These are phyloP conservation scores for Perca fluviatilis DNA, from an alignment of 2,113 vertebrate species.

Conservation along the genomic window DNA sequence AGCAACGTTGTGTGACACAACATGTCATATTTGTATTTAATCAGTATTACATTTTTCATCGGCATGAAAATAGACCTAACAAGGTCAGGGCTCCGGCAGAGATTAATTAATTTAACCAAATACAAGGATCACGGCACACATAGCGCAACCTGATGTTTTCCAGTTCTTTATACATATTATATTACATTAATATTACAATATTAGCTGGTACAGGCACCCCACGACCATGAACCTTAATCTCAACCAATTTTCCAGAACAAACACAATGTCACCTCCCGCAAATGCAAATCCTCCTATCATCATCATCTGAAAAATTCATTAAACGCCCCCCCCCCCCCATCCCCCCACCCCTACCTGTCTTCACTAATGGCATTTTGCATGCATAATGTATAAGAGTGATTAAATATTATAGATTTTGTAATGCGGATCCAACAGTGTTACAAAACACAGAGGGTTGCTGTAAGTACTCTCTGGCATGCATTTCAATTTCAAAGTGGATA, in stretches of 20 bases:
- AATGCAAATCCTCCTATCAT: constrained; percentile 72
- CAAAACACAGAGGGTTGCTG: constrained; percentile 52
- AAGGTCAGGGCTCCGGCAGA: constrained; percentile 59
- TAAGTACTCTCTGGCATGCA: constrained; percentile 57
- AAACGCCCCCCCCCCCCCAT: constrained; percentile 26
- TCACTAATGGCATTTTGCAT: constrained; percentile 67
- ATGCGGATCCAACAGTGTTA: constrained; percentile 60
- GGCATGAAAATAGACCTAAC: constrained; percentile 55
- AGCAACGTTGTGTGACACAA: background rate
- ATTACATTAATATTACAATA: constrained; percentile 22
- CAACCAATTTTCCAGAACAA: constrained; percentile 76
- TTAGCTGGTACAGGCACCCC: constrained; percentile 47
- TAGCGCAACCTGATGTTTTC: constrained; percentile 15
- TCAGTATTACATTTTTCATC: constrained; percentile 35
- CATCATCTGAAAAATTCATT: constrained; percentile 75
- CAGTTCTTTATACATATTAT: constrained; percentile 24
- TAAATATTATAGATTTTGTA: constrained; percentile 61
- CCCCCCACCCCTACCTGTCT: constrained; percentile 51
- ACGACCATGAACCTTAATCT: constrained; percentile 64
- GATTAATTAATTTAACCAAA: constrained; percentile 55
- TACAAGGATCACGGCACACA: constrained; percentile 33
- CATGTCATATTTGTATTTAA: constrained; percentile 31
- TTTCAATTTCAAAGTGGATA: constrained; percentile 68
- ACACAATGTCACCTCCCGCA: constrained; percentile 62
- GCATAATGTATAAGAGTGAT: constrained; percentile 74